A percentile compares a stretch with the other conserved stretches of the same genome.
phyloP scores from a whole-genome alignment of 2,113 vertebrate genomes.

The Nematolebias whitei region DNA sequence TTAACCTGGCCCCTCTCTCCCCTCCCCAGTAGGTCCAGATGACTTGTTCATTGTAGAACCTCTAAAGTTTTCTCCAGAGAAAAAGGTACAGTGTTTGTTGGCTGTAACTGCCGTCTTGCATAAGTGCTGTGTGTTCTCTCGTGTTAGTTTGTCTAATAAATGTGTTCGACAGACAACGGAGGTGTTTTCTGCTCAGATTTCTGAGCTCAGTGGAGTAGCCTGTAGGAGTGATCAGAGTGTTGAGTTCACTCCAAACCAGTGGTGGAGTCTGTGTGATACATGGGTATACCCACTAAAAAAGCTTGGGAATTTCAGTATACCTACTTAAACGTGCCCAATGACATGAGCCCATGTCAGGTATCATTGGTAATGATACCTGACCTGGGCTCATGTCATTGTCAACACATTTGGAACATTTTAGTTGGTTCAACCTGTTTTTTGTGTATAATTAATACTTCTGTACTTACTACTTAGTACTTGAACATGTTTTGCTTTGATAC shows the following conservation, averaged over 20 bases:
- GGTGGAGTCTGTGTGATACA: too few species aligned
- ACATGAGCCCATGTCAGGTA: too few species aligned
- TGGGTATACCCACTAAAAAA: too few species aligned
- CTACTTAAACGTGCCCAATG: too few species aligned
- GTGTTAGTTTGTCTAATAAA: slow-evolving; percentile 30
- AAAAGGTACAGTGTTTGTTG: slow-evolving; percentile 89
- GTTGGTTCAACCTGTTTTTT: too few species aligned
- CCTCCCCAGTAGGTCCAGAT: slow-evolving; percentile 90
- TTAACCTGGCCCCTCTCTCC: slow-evolving; percentile 80
- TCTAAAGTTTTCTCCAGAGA: slow-evolving; percentile 97
- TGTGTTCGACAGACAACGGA: slow-evolving; percentile 25
- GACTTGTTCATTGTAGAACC: slow-evolving; percentile 99
- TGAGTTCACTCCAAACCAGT: slow-evolving; percentile 35
- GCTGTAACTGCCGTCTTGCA: slow-evolving; percentile 51
- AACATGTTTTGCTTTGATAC: too few species aligned
- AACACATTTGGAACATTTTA: too few species aligned
- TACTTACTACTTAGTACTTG: too few species aligned
- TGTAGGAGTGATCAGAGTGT: slow-evolving; percentile 7
- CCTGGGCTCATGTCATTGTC: too few species aligned
- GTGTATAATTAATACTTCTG: too few species aligned
- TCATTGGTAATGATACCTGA: too few species aligned
- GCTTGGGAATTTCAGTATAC: too few species aligned
- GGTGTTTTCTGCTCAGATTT: slow-evolving; percentile 5
- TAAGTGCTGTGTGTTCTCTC: slow-evolving; percentile 50
- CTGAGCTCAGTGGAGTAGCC: slow-evolving; percentile 14